Evolutionary conservation across 2,113 vertebrate genomes (phyloP).

Genomic region (Phodopus roborovskii): DNA sequence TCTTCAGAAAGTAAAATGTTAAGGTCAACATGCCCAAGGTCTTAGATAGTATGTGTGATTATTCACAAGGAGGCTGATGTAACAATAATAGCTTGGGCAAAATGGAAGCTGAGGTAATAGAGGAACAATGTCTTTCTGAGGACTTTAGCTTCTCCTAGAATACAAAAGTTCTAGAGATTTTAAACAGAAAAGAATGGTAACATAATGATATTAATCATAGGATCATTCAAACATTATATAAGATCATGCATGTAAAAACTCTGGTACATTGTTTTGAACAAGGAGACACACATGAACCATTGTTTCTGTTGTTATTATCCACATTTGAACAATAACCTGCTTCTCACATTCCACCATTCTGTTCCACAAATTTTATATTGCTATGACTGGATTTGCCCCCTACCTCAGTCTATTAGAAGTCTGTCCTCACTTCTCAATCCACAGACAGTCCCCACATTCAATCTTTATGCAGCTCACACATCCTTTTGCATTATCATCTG

Average conservation of each 20-base stretch:
- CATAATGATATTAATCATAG: neutral
- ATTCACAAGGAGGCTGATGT: neutral
- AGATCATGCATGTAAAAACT: neutral
- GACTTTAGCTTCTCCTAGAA: neutral
- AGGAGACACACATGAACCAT: neutral
- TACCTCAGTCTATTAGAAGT: neutral
- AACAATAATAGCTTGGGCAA: neutral
- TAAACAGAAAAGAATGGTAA: neutral
- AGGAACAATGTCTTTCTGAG: neutral
- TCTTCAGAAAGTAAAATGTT: neutral
- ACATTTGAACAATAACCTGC: neutral
- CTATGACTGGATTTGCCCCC: neutral
- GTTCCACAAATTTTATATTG: neutral
- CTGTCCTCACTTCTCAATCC: neutral
- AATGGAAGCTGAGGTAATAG: rapidly evolving
- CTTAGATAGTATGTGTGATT: neutral
- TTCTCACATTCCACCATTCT: neutral
- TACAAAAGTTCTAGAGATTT: neutral
- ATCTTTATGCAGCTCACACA: neutral
- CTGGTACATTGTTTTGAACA: neutral
- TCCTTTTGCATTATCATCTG: constrained; percentile 6
- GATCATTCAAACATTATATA: neutral
- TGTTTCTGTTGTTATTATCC: neutral
- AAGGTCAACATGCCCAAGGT: neutral
- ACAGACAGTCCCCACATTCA: neutral